phyloP scores from a whole-genome alignment of 2,888 invertebrate species.

The Diploptera punctata region DNA sequence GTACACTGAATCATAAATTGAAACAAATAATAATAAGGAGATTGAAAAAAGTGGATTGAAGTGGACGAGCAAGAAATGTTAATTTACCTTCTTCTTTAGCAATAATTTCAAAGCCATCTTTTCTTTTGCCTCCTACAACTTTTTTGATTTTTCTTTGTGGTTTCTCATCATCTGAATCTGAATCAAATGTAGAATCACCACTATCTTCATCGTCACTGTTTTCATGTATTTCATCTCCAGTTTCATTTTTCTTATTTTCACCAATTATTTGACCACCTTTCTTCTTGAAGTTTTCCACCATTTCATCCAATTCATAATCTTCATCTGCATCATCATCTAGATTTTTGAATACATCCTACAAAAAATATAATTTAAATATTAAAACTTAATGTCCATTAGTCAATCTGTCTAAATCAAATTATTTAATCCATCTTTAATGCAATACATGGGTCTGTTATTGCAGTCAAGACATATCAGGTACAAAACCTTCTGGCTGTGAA shows the following conservation, averaged over 20 bases:
- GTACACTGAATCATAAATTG: too few relatives aligned
- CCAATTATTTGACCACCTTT: slow-evolving; percentile 67
- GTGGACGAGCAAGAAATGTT: too few relatives aligned
- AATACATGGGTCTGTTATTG: too few relatives aligned
- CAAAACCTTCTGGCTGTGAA: too few relatives aligned
- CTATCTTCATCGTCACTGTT: slow-evolving; percentile 50
- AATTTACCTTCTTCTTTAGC: slow-evolving; percentile 64
- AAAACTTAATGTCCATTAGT: too few relatives aligned
- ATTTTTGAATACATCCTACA: slow-evolving; percentile 75
- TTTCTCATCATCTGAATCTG: slow-evolving; percentile 46
- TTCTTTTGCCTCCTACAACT: slow-evolving; percentile 57
- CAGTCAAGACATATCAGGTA: too few relatives aligned
- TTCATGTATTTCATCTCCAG: slow-evolving; percentile 45
- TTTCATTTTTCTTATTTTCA: slow-evolving; percentile 49
- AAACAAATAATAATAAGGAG: too few relatives aligned
- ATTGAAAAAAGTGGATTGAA: too few relatives aligned
- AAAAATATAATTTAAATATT: slow-evolving; percentile 39
- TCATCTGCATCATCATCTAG: slow-evolving; percentile 84
- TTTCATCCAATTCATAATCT: slow-evolving; percentile 83
- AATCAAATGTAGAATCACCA: slow-evolving; percentile 49
- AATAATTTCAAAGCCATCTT: slow-evolving; percentile 77
- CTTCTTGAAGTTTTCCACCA: slow-evolving; percentile 72
- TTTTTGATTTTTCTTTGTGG: slow-evolving; percentile 39
- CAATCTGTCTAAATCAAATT: too few relatives aligned
- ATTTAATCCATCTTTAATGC: too few relatives aligned